Evolutionary conservation across 2,113 vertebrate genomes (phyloP).

Genomic region (Halichoeres trimaculatus): DNA sequence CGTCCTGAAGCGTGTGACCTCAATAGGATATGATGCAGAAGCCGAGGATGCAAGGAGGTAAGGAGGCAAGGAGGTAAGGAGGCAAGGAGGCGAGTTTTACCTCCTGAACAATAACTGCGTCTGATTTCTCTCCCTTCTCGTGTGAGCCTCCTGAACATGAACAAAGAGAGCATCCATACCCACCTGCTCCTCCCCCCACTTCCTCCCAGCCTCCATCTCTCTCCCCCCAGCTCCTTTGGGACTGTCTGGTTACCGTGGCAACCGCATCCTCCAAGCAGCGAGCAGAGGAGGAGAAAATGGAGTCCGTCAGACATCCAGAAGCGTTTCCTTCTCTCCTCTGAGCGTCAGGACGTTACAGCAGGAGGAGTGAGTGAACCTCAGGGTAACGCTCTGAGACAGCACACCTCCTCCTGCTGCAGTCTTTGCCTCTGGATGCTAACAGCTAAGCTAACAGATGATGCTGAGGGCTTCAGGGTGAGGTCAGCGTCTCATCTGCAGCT

Average conservation of each 20-base stretch:
- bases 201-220: slow-evolving; percentile 8
- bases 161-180: slow-evolving; percentile 21
- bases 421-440: not conserved
- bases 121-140: too few relatives aligned
- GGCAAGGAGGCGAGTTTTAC: too few relatives aligned
- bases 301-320: not conserved
- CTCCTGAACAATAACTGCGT: too few relatives aligned
- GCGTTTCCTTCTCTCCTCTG: not conserved
- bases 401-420: not conserved
- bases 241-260: slow-evolving; percentile 58
- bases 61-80: not conserved
- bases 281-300: slow-evolving; percentile 24
- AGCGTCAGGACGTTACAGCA: too few relatives aligned
- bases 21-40: slow-evolving; percentile 20
- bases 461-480: not conserved
- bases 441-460: not conserved
- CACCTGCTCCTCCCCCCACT: slow-evolving; percentile 12
- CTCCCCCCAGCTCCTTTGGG: slow-evolving; percentile 6
- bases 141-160: slow-evolving; percentile 1
- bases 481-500: too few relatives aligned
- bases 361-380: too few relatives aligned
- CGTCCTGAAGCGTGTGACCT: slow-evolving; percentile 52
- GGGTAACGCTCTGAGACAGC: too few relatives aligned
- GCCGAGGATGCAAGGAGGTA: slow-evolving; percentile 8
- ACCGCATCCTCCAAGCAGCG: slow-evolving; percentile 46